Conservation (phyloP, 2,888 invertebrate species). For the Dolichopus griseipennis region DNA sequence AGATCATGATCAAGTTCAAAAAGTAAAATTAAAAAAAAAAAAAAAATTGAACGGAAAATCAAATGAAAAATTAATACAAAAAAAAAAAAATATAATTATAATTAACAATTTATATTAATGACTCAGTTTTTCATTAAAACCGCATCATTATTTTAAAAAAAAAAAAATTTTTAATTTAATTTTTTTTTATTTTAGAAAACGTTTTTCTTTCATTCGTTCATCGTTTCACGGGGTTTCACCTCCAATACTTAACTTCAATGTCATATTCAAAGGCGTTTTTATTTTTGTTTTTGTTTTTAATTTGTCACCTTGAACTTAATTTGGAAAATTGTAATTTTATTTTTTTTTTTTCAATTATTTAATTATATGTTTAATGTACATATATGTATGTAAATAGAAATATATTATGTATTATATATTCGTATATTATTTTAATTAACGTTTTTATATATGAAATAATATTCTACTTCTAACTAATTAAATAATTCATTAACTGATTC, state of each 20-base stretch:
- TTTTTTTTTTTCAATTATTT: neutral
- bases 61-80: neutral
- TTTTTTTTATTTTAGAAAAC: neutral
- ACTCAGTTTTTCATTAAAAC: neutral
- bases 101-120: neutral
- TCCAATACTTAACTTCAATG: neutral
- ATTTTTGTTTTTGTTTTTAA: neutral
- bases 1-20: constrained; percentile 6
- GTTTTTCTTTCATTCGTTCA: neutral
- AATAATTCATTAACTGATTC: too few species aligned
- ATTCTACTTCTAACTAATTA: too few species aligned
- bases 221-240: neutral
- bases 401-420: neutral
- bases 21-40: neutral
- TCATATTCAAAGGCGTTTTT: neutral
- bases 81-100: neutral
- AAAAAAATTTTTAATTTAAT: too few species aligned
- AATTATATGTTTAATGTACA: too few species aligned
- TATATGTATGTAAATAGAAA: too few species aligned
- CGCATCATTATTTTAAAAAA: neutral
- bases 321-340: neutral
- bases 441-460: too few species aligned
- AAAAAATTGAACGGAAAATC: neutral
- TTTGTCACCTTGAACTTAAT: neutral
- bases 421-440: too few species aligned